Evolutionary conservation across 2,113 vertebrate genomes (phyloP).

Genomic region (Pterocles burchelli): DNA sequence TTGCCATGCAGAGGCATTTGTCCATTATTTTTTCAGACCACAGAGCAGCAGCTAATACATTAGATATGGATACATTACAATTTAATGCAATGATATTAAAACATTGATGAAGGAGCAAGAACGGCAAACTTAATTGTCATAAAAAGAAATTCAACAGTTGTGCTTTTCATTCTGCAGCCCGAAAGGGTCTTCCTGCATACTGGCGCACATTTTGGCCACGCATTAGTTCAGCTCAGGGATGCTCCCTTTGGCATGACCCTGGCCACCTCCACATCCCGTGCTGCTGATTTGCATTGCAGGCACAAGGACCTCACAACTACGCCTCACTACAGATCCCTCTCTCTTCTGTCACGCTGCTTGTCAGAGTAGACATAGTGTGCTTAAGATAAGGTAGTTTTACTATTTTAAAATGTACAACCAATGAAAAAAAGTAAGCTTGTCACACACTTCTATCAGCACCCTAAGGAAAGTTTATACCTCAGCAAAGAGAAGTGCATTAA

Average conservation of each 20-base stretch:
- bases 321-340: accelerated
- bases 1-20: neutral
- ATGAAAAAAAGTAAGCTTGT: neutral
- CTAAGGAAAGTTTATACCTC: neutral
- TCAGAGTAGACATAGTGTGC: neutral
- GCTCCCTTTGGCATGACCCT: too few relatives aligned
- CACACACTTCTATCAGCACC: neutral
- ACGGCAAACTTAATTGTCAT: neutral
- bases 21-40: neutral
- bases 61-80: neutral
- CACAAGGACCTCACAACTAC: neutral
- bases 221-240: accelerated
- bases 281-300: neutral
- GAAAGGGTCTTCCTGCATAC: neutral
- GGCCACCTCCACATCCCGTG: neutral
- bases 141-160: neutral
- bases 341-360: neutral
- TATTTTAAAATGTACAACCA: neutral
- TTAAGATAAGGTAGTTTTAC: neutral
- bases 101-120: neutral
- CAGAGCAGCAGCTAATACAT: neutral
- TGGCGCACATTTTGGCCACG: accelerated
- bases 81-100: neutral
- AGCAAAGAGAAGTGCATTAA: neutral
- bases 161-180: neutral